phyloP scores from a whole-genome alignment of 2,888 invertebrate genomes.

The Falcaria lacertinaria region DNA sequence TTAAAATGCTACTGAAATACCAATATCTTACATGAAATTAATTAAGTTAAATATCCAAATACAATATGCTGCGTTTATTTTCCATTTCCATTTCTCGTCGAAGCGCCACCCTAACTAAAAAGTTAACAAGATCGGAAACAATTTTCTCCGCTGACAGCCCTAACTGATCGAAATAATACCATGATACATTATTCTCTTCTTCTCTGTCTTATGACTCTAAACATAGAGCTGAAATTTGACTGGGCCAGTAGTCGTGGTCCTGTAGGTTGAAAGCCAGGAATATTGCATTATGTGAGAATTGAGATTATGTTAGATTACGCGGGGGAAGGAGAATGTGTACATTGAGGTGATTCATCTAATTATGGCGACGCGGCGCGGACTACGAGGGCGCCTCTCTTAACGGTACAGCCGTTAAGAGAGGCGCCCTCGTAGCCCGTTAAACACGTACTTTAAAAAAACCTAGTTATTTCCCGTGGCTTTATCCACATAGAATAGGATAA shows the following conservation, averaged over 20 bases:
- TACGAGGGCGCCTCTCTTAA: conserved; percentile 6
- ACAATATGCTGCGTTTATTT: too few species aligned
- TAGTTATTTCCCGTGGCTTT: too few species aligned
- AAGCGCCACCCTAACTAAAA: conserved; percentile 25
- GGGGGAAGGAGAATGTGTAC: conserved; percentile 16
- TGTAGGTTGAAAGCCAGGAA: conserved; percentile 27
- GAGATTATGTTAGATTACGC: conserved; percentile 42
- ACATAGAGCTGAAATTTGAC: conserved; percentile 20
- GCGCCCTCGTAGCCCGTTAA: too few species aligned
- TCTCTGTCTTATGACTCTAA: conserved; percentile 7
- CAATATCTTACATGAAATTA: too few species aligned
- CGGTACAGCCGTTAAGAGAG: too few species aligned
- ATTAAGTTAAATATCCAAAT: too few species aligned
- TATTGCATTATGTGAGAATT: conserved; percentile 35
- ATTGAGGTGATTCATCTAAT: conserved; percentile 42
- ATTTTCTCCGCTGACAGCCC: conserved; percentile 45
- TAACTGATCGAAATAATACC: conserved; percentile 21
- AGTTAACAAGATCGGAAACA: conserved; percentile 53
- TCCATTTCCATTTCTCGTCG: background rate
- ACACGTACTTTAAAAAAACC: too few species aligned
- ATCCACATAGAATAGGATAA: too few species aligned
- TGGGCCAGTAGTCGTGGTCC: conserved; percentile 1
- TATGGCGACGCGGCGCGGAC: conserved; percentile 32
- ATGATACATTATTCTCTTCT: conserved; percentile 4
- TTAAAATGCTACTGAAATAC: too few species aligned